phyloP scores from a whole-genome alignment of 2,113 vertebrate genomes.

The Orycteropus afer region DNA sequence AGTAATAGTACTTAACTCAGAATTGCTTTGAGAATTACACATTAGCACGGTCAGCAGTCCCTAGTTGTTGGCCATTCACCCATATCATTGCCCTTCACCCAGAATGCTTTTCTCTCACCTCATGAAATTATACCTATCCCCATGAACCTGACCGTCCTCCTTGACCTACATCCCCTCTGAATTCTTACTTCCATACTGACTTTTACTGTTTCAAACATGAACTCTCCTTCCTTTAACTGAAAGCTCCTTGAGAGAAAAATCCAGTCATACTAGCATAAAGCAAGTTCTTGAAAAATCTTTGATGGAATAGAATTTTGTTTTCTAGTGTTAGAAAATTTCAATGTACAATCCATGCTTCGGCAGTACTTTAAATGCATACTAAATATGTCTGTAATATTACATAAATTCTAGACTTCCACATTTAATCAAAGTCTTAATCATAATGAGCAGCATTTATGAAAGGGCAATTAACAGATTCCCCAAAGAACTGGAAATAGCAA shows the following conservation, averaged over 20 bases:
- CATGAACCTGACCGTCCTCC: not conserved
- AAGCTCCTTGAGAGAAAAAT: not conserved
- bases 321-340: not conserved
- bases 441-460: conserved; percentile 72
- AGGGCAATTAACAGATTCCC: conserved; percentile 78
- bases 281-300: not conserved
- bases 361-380: conserved; percentile 40
- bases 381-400: conserved; percentile 40
- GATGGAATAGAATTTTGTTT: not conserved
- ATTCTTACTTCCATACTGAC: not conserved
- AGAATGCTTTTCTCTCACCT: not conserved
- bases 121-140: not conserved
- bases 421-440: conserved; percentile 77
- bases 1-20: not conserved
- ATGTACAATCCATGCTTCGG: not conserved
- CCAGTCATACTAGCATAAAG: not conserved
- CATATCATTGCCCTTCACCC: not conserved
- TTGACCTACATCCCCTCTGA: not conserved
- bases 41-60: not conserved
- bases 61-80: not conserved
- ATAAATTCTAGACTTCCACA: conserved; percentile 59
- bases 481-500: conserved; percentile 67
- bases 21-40: not conserved
- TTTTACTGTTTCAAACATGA: not conserved
- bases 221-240: not conserved